A percentile compares a stretch with the other conserved stretches of the same genome.
Evolutionary conservation across 2,888 invertebrate species (phyloP).

Genomic region (Troilus luridus): DNA sequence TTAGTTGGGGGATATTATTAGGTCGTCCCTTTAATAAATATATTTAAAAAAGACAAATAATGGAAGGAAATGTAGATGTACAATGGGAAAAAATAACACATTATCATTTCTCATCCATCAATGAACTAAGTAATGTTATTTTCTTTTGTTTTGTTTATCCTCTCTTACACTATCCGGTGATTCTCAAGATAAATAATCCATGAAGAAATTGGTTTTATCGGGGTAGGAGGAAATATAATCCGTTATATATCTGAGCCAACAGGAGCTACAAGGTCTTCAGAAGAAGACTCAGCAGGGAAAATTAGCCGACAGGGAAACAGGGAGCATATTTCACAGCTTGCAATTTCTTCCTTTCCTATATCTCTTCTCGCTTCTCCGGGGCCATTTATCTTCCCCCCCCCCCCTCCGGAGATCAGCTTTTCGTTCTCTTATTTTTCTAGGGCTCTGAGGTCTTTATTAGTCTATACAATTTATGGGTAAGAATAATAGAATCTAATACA

Average conservation of each 20-base stretch:
- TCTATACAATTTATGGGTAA: background rate
- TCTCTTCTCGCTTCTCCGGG: background rate
- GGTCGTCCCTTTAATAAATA: too few relatives aligned
- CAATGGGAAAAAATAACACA: too few relatives aligned
- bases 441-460: constrained; percentile 12
- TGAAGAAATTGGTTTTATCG: background rate
- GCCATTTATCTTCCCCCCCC: background rate
- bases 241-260: background rate
- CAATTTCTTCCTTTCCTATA: constrained; percentile 19
- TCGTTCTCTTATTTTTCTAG: background rate
- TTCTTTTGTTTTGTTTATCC: background rate
- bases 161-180: background rate
- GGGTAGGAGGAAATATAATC: background rate
- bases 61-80: too few relatives aligned
- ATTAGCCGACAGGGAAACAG: constrained; percentile 3
- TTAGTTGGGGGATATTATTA: too few relatives aligned
- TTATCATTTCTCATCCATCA: too few relatives aligned
- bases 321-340: constrained; percentile 7
- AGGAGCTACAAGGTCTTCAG: background rate
- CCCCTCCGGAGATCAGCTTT: background rate
- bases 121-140: background rate
- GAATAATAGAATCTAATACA: too few relatives aligned
- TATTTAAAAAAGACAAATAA: too few relatives aligned
- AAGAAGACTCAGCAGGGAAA: constrained; percentile 13
- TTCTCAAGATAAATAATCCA: background rate